Evolutionary conservation across 2,888 invertebrate species (phyloP), one percentile per base, ranked within the genome.

Genomic region (Helleia helle): DNA sequence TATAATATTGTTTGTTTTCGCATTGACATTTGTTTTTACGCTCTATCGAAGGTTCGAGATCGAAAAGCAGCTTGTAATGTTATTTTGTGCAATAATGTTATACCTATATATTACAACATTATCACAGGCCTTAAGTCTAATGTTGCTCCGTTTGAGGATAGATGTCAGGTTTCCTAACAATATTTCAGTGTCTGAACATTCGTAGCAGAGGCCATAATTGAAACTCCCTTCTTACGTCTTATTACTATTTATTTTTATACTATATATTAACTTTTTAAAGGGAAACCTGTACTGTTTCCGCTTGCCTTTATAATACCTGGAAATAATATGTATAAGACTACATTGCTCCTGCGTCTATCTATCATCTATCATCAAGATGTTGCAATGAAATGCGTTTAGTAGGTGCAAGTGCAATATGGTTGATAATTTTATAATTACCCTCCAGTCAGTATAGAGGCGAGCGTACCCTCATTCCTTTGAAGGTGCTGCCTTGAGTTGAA

Each of bases 51-150:
- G 15, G 34, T 3, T 34, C 18, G 11, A 18, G 34, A 11, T 4
- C 14, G 30, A 30, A 14, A 34, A 17, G n/a, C 30, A 22, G 34
- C 34, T 34, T 34, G 18, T 18, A 13, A 34, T 13, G 34, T 34
- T 22, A 34, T 18, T 38, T 49, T 44, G 49, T 49, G 49, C 49
- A 49, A 49, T 49, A 49, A 44, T 38, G 36, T 44, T 42, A 36
- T 29, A 37, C 27, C 25, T 29, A 13, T 30, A 40, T 28, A 13
- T 29, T 4, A 31, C 24, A 36, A 40, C 18, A 22, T 34, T 11
- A 31, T 31, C 41, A 42, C 40, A 30, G 40, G 40, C 28, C 28
- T 40, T 31, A 30, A 7, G 22, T 22, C 8, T 15, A 17, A 11
- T 17, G 17, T 34, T 22, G 34, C 34, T 34, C 17, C 29, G 34